A percentile compares a stretch with the other conserved stretches of the same genome.
phyloP scores from a whole-genome alignment of 2,797 vertebrate genomes.

The Cynopterus sphinx region DNA sequence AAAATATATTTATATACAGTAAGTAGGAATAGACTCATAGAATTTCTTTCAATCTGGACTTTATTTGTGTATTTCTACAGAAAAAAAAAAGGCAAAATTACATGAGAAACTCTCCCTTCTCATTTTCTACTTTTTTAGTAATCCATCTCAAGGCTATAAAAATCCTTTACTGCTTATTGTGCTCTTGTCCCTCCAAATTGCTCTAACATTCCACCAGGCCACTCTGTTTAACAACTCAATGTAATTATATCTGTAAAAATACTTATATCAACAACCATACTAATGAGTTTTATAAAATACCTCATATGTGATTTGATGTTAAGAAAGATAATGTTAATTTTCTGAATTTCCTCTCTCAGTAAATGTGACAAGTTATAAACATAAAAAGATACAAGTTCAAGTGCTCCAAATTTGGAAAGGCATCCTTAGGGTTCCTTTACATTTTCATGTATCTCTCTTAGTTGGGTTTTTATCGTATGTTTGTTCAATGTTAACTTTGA shows the following conservation, averaged over 20 bases:
- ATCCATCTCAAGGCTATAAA: neutral
- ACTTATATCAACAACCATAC: neutral
- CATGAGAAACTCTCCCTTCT: neutral
- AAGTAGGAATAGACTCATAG: neutral
- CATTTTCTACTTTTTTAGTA: neutral
- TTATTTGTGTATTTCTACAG: neutral
- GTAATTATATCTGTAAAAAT: neutral
- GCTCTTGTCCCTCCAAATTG: neutral
- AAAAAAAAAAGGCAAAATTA: constrained; percentile 19
- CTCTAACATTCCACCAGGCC: neutral
- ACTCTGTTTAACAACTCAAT: neutral
- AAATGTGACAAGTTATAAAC: constrained; percentile 57
- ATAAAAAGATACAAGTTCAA: constrained; percentile 20
- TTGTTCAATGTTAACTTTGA: constrained; percentile 1
- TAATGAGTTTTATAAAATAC: neutral
- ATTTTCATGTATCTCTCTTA: constrained; percentile 43
- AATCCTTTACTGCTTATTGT: neutral
- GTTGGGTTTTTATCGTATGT: neutral
- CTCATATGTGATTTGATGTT: neutral
- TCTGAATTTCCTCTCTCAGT: constrained; percentile 36
- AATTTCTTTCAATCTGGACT: neutral
- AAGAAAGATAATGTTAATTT: neutral
- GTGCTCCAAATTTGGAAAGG: constrained; percentile 43
- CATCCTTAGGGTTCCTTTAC: constrained; percentile 47
- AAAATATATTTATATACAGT: neutral